Evolutionary conservation across 2,113 vertebrate genomes (phyloP).

Genomic region (Anarrhichthys ocellatus): DNA sequence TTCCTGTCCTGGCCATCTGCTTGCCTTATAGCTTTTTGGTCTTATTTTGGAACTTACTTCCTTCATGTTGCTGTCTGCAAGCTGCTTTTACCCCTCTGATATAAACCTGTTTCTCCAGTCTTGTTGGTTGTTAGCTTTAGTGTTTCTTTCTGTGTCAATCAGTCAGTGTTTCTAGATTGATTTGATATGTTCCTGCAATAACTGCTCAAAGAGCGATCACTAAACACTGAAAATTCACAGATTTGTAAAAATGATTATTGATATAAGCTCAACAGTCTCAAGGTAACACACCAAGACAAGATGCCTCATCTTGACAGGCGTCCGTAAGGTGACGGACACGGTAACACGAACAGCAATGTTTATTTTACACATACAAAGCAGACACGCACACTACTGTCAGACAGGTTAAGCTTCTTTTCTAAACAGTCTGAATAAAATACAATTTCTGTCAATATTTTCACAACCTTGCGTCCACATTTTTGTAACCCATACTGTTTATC

Average conservation of each 20-base stretch:
- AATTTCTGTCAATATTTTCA: slow-evolving; percentile 13
- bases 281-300: neutral
- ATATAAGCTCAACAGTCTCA: neutral
- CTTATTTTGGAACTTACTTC: neutral
- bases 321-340: neutral
- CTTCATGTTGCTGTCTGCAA: neutral
- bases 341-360: neutral
- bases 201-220: neutral
- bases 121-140: neutral
- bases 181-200: neutral
- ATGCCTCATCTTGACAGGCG: neutral
- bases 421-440: neutral
- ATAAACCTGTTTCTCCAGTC: neutral
- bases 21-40: neutral
- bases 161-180: neutral
- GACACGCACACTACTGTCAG: neutral
- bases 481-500: neutral
- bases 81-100: neutral
- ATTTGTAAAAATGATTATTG: neutral
- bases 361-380: slow-evolving; percentile 10
- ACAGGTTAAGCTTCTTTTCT: slow-evolving; percentile 3
- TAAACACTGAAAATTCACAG: neutral
- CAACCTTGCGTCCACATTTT: neutral
- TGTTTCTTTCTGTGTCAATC: neutral
- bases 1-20: neutral